Evolutionary conservation across 2,797 vertebrate genomes (phyloP).

Genomic region (Leuciscus waleckii): DNA sequence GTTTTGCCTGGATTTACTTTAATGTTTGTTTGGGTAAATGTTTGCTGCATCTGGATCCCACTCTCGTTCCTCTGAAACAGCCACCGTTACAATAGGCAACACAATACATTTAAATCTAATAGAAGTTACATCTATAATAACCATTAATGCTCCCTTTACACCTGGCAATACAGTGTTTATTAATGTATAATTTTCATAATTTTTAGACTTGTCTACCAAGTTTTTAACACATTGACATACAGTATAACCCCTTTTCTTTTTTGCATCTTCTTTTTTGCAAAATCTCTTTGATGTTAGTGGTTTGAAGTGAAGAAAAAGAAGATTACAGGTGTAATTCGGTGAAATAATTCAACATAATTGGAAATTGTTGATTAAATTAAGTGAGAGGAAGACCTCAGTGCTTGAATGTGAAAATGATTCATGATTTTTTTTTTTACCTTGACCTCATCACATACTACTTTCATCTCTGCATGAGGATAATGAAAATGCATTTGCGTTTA

Average conservation of each 20-base stretch:
- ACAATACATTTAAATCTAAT: neutral
- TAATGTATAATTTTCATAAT: neutral
- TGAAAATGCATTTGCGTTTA: slow-evolving; percentile 1
- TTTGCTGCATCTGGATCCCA: too few relatives aligned
- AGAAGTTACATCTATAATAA: neutral
- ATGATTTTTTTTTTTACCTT: neutral
- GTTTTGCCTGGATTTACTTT: too few relatives aligned
- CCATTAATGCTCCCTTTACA: neutral
- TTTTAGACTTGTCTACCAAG: neutral
- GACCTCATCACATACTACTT: neutral
- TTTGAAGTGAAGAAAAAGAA: neutral
- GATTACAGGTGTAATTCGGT: neutral
- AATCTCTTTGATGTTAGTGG: neutral
- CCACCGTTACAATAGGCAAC: neutral
- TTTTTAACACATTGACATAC: neutral
- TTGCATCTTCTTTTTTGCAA: neutral
- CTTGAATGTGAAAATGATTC: slow-evolving; percentile 8
- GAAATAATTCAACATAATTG: neutral
- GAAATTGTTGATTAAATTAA: neutral
- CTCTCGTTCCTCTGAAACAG: too few relatives aligned
- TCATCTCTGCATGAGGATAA: neutral
- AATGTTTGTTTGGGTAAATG: too few relatives aligned
- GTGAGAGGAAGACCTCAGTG: neutral
- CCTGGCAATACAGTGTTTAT: neutral
- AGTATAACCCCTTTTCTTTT: neutral